Conservation (phyloP, 2,888 invertebrate species). For the Oscheius sp. region DNA sequence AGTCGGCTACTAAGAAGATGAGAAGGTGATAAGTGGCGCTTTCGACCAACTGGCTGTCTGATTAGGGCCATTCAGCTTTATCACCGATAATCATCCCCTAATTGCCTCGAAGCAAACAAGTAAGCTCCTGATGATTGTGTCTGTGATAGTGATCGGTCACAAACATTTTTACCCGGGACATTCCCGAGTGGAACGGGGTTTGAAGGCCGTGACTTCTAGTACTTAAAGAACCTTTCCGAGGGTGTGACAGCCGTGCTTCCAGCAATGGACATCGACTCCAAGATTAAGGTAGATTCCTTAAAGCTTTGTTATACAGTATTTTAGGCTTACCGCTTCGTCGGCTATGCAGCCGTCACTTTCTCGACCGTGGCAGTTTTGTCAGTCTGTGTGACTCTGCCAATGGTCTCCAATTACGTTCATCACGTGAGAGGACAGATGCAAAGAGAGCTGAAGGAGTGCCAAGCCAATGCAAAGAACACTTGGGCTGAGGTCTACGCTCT, state of each 20-base stretch:
- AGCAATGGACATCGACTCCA: slow-evolving; percentile 52
- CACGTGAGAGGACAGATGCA: slow-evolving; percentile 55
- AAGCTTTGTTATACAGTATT: neutral
- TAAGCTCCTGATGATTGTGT: neutral
- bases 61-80: neutral
- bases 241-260: too few relatives aligned
- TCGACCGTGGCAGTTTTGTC: slow-evolving; percentile 60
- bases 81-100: neutral
- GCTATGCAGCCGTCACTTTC: slow-evolving; percentile 70
- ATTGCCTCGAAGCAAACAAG: neutral
- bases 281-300: slow-evolving; percentile 34
- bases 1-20: neutral
- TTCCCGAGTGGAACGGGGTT: too few relatives aligned
- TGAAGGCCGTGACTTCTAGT: too few relatives aligned
- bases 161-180: too few relatives aligned
- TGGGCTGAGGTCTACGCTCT: slow-evolving; percentile 50
- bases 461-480: slow-evolving; percentile 55
- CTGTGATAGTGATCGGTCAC: too few relatives aligned
- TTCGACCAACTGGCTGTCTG: neutral
- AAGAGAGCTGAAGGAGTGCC: slow-evolving; percentile 59
- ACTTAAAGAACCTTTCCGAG: too few relatives aligned
- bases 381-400: slow-evolving; percentile 62
- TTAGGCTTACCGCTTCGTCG: slow-evolving; percentile 68
- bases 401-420: slow-evolving; percentile 64
- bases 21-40: too few relatives aligned